Evolutionary conservation across 2,888 invertebrate genomes (phyloP).

Genomic region (Pristionchus fissidentatus): DNA sequence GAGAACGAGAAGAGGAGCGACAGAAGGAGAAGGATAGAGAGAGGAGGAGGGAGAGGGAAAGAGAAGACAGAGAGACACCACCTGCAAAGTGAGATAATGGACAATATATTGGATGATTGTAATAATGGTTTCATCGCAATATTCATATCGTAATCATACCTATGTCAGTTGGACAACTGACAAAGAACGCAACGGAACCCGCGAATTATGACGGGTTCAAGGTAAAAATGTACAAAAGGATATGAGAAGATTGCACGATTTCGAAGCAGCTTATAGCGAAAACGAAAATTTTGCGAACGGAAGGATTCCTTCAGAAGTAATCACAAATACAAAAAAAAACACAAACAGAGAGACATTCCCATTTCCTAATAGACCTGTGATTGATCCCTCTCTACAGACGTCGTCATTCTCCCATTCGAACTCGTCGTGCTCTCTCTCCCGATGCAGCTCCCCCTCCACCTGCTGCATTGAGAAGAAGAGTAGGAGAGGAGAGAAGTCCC

Average conservation of each 20-base stretch:
- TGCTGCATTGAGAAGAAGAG: slow-evolving; percentile 4
- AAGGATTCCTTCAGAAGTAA: no score
- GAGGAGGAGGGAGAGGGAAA: slow-evolving; percentile 36
- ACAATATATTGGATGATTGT: not conserved
- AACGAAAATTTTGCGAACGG: no score
- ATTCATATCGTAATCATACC: no score
- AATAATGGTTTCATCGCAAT: no score
- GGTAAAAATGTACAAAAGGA: no score
- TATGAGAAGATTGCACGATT: no score
- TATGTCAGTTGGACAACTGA: no score
- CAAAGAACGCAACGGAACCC: not conserved
- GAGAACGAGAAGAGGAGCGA: slow-evolving; percentile 43
- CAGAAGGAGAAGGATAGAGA: slow-evolving; percentile 41
- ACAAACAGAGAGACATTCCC: no score
- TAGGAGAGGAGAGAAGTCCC: not conserved
- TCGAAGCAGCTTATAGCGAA: no score
- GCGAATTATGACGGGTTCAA: no score
- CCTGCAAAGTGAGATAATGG: not conserved
- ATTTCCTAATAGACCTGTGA: no score
- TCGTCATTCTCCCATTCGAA: slow-evolving; percentile 19
- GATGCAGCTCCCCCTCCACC: slow-evolving; percentile 10
- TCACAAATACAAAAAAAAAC: no score
- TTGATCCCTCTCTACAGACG: not conserved
- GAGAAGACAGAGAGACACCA: not conserved
- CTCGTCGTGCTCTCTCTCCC: slow-evolving; percentile 44